Conservation (phyloP, 2,113 vertebrate species). For the Sardina pilchardus region DNA sequence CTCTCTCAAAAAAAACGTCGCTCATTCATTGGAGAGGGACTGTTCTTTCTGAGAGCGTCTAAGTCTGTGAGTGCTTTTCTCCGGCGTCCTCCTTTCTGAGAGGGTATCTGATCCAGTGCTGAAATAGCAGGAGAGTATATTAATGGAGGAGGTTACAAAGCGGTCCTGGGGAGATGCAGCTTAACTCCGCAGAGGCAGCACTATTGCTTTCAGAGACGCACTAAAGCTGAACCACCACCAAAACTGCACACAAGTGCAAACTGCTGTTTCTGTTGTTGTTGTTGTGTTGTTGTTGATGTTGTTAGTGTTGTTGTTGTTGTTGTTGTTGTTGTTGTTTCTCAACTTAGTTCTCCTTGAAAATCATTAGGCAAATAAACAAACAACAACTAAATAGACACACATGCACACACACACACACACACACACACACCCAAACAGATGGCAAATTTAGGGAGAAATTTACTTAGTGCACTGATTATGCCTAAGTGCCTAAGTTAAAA, state of each 20-base stretch:
- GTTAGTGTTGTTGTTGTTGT: not conserved
- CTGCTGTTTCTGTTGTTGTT: not conserved
- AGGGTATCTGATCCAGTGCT: not conserved
- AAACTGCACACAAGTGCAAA: not conserved
- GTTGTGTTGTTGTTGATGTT: not conserved
- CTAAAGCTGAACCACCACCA: not conserved
- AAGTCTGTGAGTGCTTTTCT: not conserved
- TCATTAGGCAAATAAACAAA: not conserved
- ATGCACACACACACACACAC: not conserved
- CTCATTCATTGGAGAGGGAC: not conserved
- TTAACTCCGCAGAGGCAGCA: not conserved
- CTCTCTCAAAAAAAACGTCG: not conserved
- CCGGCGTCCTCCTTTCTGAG: not conserved
- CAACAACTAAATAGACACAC: not conserved
- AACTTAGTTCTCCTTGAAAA: not conserved
- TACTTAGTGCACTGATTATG: not conserved
- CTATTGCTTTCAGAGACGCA: not conserved
- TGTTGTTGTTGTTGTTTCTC: not conserved
- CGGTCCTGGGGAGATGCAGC: not conserved
- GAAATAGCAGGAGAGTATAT: not conserved
- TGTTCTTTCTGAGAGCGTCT: not conserved
- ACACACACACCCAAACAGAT: not conserved
- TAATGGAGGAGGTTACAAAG: not conserved
- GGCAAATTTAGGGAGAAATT: not conserved
- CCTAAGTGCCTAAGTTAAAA: not conserved